Base-by-base conservation (phyloP, 2,888 invertebrate genomes). In the Hemithea aestivaria region DNA sequence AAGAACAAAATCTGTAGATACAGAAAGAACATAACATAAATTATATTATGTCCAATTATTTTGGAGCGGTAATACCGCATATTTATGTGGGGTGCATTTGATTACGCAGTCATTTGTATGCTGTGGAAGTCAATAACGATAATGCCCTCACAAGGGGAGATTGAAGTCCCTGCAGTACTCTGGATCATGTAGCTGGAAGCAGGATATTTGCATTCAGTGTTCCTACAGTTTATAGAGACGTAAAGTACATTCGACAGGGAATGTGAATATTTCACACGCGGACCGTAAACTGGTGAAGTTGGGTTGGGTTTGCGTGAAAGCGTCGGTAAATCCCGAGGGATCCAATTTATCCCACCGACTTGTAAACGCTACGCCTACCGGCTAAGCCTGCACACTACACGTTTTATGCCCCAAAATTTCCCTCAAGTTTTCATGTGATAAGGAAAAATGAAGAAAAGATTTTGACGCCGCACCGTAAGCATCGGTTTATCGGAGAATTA, bases 281-380 rank as follows among this genome's bases (percentile, higher is more conserved):
- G 51, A 58, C 59, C 59, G 66, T 68, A 64, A 67, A 63, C 63
- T 62, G 51, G 51, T 61, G 57, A 62, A 60, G 62, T 58, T 51
- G 53, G 54, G 40, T 56, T 51, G 53, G 58, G 66, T 62, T 68
- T 66, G 68, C 66, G 65, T 66, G 60, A 66, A 73, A 71, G 73
- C 71, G 68, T 69, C 65, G 51, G 69, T 64, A 74, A 77, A 75
- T 77, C 84, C 76, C 73, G 35, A 40, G 68, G 73, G 81, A 83
- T 75, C 74, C 78, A 81, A 81, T 81, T 79, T 79, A 70, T 73
- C 67, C 64, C 62, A 58, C 58, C 69, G 71, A 61, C 70, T 73
- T 68, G 71, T 67, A 66, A 69, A 69, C 67, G 66, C 51, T 63
- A 64, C 62, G 67, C 64, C 67, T 66, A 69, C 68, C 62, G 58